These are phyloP conservation scores for Parnassius glacialis DNA, from an alignment of 2,888 invertebrate species.

Conservation along the genomic window DNA sequence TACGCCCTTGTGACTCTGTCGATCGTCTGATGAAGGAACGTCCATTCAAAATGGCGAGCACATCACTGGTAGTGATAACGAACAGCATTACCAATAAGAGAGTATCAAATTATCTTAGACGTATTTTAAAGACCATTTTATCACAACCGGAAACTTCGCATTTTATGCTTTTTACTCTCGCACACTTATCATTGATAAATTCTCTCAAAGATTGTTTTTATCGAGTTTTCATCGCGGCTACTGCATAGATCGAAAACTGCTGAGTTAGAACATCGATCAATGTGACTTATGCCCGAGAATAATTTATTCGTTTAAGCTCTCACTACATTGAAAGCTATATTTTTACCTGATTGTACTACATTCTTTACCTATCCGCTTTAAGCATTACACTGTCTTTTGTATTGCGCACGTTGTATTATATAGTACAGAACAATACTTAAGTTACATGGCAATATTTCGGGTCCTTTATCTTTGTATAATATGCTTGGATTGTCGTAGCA, in stretches of 20 bases:
- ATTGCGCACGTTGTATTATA: conserved; percentile 6
- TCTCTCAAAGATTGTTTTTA: conserved; percentile 43
- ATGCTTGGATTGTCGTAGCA: conserved; percentile 4
- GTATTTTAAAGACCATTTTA: background rate
- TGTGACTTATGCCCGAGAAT: conserved; percentile 55
- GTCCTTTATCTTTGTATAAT: conserved; percentile 18
- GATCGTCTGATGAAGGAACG: background rate
- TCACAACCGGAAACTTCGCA: background rate
- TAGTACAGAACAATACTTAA: conserved; percentile 6
- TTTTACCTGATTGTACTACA: conserved; percentile 9
- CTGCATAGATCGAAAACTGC: conserved; percentile 72
- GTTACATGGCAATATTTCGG: background rate
- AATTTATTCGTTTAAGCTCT: conserved; percentile 38
- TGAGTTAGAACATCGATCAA: conserved; percentile 75
- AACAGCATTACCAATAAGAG: too few species aligned
- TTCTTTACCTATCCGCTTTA: conserved; percentile 6
- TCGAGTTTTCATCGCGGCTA: conserved; percentile 47
- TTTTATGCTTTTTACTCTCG: background rate
- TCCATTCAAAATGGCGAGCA: too few species aligned
- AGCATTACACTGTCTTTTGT: conserved; percentile 22
- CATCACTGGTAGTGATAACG: too few species aligned
- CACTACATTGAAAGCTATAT: conserved; percentile 38
- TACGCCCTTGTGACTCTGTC: background rate
- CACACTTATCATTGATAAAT: conserved; percentile 39
- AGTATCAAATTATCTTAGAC: too few species aligned